These are phyloP conservation scores for Takifugu flavidus DNA, from an alignment of 2,113 vertebrate species.

Conservation along the genomic window DNA sequence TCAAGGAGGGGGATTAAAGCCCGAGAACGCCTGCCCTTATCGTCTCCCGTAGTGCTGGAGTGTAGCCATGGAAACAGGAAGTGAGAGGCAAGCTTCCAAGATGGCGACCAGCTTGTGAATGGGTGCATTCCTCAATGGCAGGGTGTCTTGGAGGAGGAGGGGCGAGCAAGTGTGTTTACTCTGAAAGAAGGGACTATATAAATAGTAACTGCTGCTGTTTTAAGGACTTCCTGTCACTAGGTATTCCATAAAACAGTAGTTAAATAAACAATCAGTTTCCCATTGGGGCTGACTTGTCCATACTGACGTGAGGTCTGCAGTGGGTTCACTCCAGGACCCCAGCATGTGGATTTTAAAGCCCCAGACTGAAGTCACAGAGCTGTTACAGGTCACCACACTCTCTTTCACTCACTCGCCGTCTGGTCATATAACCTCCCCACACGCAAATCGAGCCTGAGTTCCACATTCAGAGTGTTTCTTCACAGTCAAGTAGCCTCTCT, in stretches of 20 bases:
- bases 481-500: slow-evolving; percentile 24
- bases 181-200: slow-evolving; percentile 70
- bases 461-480: slow-evolving; percentile 42
- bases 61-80: slow-evolving; percentile 77
- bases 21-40: slow-evolving; percentile 51
- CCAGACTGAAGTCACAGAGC: slow-evolving; percentile 58
- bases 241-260: slow-evolving; percentile 75
- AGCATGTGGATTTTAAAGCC: slow-evolving; percentile 61
- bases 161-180: slow-evolving; percentile 71
- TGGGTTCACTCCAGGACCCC: slow-evolving; percentile 56
- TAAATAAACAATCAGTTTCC: slow-evolving; percentile 75
- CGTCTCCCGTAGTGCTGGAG: slow-evolving; percentile 43
- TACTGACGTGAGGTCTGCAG: slow-evolving; percentile 43
- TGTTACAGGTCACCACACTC: slow-evolving; percentile 70
- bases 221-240: slow-evolving; percentile 77
- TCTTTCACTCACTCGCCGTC: slow-evolving; percentile 55
- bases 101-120: slow-evolving; percentile 79
- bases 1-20: slow-evolving; percentile 62
- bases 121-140: slow-evolving; percentile 73
- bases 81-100: slow-evolving; percentile 73
- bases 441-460: slow-evolving; percentile 24
- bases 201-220: slow-evolving; percentile 80
- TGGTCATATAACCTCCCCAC: slow-evolving; percentile 57
- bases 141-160: slow-evolving; percentile 64
- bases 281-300: slow-evolving; percentile 55